Evolutionary conservation across 2,888 invertebrate genomes (phyloP), one percentile per base, ranked within the genome.

Genomic region (Trissonchulus sp.): DNA sequence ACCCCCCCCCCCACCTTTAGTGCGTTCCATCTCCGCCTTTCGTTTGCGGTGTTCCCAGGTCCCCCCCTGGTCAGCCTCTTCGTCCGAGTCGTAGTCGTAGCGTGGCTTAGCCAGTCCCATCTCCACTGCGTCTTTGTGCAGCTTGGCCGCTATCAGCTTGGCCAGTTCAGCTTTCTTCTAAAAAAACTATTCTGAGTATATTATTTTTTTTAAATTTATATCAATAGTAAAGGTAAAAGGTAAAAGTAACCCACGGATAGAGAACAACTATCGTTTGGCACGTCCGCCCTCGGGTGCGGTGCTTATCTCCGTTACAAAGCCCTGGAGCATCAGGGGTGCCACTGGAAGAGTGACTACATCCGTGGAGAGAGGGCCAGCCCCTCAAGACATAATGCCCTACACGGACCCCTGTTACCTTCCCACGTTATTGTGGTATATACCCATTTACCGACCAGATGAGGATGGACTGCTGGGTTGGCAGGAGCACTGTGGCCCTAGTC

Each of bases 41-140:
- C 97, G 89, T 78, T 83, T 79, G 91, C 87, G 87, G 84, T 97
- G 97, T 84, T 97, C 96, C 96, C 96, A 97, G 0, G 96, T 97
- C 1, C 94, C 94, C 3, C 93, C 93, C 60, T 18, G 18, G 8
- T 92, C 91, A 0, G 89, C 89, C 79, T 97, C 96, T 86, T 97
- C 97, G 84, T 97, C 96, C 0, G 94, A 94, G 87, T 97, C 96
- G 82, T 97, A 97, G 48, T 23, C 48, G 23, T 8, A 48, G 8
- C 48, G 48, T 8, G 48, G 48, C 48, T 48, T 48, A 23, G 48
- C 48, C 48, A 48, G 48, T 8, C 48, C 48, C 23, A 15, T 48
- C 8, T 8, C 48, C 8, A 48, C 48, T 48, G 48, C 48, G 8
- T 48, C 48, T 48, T 23, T 8, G 8, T 48, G 8, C 48, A 48